Conservation (phyloP, 2,113 vertebrate genomes). For the Dromaius novaehollandiae region DNA sequence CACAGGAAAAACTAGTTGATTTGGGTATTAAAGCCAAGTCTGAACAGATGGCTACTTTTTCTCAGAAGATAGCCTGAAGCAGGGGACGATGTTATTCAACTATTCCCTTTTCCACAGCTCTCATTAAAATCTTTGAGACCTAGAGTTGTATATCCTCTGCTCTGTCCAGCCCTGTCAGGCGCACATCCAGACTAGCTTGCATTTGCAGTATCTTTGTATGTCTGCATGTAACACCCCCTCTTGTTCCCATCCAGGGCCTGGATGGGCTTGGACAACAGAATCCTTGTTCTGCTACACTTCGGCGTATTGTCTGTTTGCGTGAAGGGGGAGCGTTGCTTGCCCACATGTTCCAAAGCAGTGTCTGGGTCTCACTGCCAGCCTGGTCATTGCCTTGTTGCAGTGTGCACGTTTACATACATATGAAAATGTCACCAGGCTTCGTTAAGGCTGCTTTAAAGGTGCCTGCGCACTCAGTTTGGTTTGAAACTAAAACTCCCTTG, state of each 20-base stretch:
- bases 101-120: neutral
- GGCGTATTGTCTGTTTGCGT: slow-evolving; percentile 33
- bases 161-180: neutral
- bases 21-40: neutral
- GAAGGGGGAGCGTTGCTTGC: slow-evolving; percentile 31
- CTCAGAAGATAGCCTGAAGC: neutral
- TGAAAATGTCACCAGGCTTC: slow-evolving; percentile 23
- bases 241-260: slow-evolving; percentile 9
- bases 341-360: neutral
- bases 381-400: neutral
- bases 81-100: neutral
- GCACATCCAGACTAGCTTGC: neutral
- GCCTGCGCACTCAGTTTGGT: neutral
- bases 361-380: slow-evolving; percentile 21
- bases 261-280: slow-evolving; percentile 31
- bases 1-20: neutral
- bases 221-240: slow-evolving; percentile 35
- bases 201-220: neutral
- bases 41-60: neutral
- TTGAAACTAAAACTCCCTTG: neutral
- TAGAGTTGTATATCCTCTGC: neutral
- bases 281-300: slow-evolving; percentile 50
- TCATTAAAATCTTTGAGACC: neutral
- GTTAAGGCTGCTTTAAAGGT: neutral
- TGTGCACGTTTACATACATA: neutral